Conservation (phyloP, 2,113 vertebrate genomes). For the Myrmecobius fasciatus region DNA sequence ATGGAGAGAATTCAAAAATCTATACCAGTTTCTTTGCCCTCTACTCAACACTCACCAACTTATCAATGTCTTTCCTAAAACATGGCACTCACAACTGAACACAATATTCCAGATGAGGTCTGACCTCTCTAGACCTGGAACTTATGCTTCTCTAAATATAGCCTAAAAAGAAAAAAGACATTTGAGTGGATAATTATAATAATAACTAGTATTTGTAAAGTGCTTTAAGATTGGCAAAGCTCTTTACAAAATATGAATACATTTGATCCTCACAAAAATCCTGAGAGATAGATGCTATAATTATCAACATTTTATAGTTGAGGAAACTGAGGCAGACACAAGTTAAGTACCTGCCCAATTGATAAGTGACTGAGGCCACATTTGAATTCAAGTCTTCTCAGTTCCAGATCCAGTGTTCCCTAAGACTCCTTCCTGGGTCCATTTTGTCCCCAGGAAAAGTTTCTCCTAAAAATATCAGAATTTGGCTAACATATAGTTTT, state of each 20-base stretch:
- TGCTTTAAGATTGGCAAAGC: background rate
- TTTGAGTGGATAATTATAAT: background rate
- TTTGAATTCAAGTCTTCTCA: background rate
- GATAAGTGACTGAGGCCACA: background rate
- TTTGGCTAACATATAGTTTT: background rate
- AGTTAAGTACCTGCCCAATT: background rate
- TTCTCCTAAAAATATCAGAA: background rate
- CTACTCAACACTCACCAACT: background rate
- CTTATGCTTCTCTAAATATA: background rate
- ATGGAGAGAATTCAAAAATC: background rate
- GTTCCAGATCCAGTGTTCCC: background rate
- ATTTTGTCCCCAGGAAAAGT: background rate
- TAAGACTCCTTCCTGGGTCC: background rate
- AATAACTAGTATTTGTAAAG: background rate
- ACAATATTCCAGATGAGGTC: background rate
- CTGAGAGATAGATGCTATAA: background rate
- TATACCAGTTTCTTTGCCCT: background rate
- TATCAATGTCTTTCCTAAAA: background rate
- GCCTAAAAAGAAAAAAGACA: background rate
- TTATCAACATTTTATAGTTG: background rate
- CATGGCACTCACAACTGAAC: background rate
- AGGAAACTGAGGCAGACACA: background rate
- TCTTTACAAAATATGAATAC: background rate
- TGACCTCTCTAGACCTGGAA: background rate
- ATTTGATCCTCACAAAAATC: background rate